phyloP scores from a whole-genome alignment of 2,113 vertebrate genomes.

The Aptenodytes forsteri region DNA sequence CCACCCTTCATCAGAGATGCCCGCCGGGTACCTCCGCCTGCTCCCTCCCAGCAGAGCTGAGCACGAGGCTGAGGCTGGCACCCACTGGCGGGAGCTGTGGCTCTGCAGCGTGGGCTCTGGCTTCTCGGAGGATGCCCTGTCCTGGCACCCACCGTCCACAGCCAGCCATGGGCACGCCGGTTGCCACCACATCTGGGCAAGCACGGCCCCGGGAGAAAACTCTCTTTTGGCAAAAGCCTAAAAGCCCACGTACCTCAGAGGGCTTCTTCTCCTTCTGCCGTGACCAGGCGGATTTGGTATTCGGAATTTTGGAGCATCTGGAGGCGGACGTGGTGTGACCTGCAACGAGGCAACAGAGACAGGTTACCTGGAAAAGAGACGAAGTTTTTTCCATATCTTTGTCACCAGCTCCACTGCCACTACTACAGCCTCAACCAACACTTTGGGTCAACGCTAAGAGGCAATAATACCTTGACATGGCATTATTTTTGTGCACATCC shows the following conservation, averaged over 20 bases:
- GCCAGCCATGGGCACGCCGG: rapidly evolving
- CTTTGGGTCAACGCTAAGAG: not conserved
- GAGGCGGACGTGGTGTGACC: slow-evolving; percentile 90
- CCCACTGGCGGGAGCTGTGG: rapidly evolving
- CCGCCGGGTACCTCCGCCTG: rapidly evolving
- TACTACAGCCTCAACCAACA: not conserved
- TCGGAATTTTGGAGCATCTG: slow-evolving; percentile 87
- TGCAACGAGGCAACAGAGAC: slow-evolving; percentile 50
- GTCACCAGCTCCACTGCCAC: not conserved
- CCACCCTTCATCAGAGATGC: not conserved
- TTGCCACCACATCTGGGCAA: not conserved
- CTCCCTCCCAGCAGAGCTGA: not conserved
- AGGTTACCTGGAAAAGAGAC: not conserved
- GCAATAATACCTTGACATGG: not conserved
- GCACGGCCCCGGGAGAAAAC: not conserved
- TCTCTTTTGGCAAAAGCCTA: not conserved
- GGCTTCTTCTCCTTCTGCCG: slow-evolving; percentile 94
- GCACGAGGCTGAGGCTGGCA: not conserved
- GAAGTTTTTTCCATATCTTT: not conserved
- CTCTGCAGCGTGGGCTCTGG: not conserved
- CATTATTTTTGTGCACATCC: not conserved
- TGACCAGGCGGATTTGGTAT: slow-evolving; percentile 88
- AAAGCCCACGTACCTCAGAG: slow-evolving; percentile 83
- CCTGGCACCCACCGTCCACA: not conserved
- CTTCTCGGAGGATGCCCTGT: not conserved